A percentile compares a stretch with the other conserved stretches of the same genome.
phyloP scores from a whole-genome alignment of 92 coral and sea anemone species.

The Palythoa grandis region DNA sequence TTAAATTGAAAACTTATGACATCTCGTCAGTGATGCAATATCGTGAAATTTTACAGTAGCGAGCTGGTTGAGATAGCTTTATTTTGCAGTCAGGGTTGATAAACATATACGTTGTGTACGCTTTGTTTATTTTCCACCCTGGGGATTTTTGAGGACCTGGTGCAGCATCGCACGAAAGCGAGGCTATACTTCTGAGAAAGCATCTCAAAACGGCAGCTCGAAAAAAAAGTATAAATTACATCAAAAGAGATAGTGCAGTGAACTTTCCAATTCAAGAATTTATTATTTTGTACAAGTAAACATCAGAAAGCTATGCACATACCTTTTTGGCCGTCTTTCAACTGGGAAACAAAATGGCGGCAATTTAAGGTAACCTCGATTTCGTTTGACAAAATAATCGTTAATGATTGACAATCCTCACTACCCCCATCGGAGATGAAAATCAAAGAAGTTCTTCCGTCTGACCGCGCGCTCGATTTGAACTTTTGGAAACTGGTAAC shows the following conservation, averaged over 20 bases:
- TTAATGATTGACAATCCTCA: not conserved
- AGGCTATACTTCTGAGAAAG: too few relatives aligned
- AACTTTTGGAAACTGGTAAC: not conserved
- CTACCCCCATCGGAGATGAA: not conserved
- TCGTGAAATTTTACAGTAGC: too few relatives aligned
- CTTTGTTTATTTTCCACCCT: too few relatives aligned
- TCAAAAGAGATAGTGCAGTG: not conserved
- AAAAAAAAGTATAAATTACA: too few relatives aligned
- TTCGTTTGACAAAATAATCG: not conserved
- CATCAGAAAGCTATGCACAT: not conserved
- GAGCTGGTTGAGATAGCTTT: too few relatives aligned
- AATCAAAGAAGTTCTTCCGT: not conserved
- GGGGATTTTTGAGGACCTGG: too few relatives aligned
- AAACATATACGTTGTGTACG: too few relatives aligned
- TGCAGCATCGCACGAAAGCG: too few relatives aligned
- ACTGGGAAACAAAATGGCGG: not conserved
- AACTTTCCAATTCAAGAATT: not conserved
- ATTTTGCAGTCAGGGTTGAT: too few relatives aligned
- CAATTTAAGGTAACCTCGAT: not conserved
- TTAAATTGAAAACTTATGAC: too few relatives aligned
- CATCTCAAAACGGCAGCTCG: too few relatives aligned
- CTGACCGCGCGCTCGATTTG: not conserved
- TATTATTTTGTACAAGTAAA: not conserved
- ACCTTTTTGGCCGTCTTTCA: not conserved
- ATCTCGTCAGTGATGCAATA: too few relatives aligned